phyloP scores from a whole-genome alignment of 2,113 vertebrate genomes.

The Lonchura striata region DNA sequence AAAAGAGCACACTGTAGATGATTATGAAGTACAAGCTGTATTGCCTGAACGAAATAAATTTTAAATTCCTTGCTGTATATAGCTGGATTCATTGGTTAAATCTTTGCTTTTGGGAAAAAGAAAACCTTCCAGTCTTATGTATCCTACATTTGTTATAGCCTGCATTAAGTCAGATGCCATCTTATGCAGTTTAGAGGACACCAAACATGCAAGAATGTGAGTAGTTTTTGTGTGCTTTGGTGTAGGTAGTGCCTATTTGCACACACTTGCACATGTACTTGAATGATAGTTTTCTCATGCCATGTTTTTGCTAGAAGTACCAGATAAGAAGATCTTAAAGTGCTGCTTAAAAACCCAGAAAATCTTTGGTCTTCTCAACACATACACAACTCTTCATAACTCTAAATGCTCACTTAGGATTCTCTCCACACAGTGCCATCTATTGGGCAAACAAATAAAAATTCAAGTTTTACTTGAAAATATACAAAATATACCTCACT shows the following conservation, averaged over 20 bases:
- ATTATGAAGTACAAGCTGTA: background rate
- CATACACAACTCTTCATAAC: background rate
- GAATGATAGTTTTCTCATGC: background rate
- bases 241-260: no score
- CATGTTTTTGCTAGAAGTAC: background rate
- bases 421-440: conserved; percentile 39
- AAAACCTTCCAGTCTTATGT: background rate
- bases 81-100: background rate
- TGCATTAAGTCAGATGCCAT: background rate
- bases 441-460: conserved; percentile 28
- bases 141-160: background rate
- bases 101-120: background rate
- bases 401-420: background rate
- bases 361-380: background rate
- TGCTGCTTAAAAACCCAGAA: background rate
- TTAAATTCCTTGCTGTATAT: background rate
- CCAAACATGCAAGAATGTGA: accelerated
- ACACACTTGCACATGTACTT: accelerated
- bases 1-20: background rate
- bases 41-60: background rate
- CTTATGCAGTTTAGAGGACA: accelerated
- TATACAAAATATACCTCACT: background rate
- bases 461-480: background rate
- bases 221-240: no score
- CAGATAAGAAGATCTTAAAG: background rate